Conservation (phyloP, 2,113 vertebrate genomes). For the Tragelaphus strepsiceros region DNA sequence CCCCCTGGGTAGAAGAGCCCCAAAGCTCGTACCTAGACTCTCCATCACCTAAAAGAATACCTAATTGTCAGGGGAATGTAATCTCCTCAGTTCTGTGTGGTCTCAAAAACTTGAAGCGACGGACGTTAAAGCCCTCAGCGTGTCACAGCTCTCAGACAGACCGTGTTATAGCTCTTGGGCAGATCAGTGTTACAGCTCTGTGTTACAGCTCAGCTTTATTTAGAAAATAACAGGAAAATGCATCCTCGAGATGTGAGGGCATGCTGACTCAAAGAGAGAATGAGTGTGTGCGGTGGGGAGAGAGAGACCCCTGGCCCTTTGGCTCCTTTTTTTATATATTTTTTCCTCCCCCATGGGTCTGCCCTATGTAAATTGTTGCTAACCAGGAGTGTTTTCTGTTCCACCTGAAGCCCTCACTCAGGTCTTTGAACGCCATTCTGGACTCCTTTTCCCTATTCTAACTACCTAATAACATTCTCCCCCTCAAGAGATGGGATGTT, state of each 20-base stretch:
- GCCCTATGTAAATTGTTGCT: background rate
- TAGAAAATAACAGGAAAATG: background rate
- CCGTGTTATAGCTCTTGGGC: background rate
- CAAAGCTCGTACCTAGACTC: background rate
- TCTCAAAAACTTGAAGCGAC: background rate
- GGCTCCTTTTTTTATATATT: background rate
- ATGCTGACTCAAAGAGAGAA: background rate
- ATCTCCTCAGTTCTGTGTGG: background rate
- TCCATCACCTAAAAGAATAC: background rate
- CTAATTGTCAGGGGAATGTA: background rate
- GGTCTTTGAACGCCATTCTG: background rate
- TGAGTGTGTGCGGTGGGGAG: fast-evolving
- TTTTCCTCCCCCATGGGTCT: background rate
- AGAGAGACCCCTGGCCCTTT: background rate
- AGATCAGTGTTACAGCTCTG: background rate
- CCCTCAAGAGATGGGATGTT: background rate
- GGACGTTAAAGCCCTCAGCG: fast-evolving
- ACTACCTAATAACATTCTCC: background rate
- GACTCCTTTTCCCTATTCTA: background rate
- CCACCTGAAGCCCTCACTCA: background rate
- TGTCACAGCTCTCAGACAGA: background rate
- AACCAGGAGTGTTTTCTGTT: background rate
- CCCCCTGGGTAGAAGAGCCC: background rate
- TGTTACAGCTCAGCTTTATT: background rate
- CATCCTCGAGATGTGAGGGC: background rate